Percentiles rank a stretch among this genome's conserved stretches.
Conservation (phyloP, 2,797 vertebrate species). For the Rhabdophis nuchalis region DNA sequence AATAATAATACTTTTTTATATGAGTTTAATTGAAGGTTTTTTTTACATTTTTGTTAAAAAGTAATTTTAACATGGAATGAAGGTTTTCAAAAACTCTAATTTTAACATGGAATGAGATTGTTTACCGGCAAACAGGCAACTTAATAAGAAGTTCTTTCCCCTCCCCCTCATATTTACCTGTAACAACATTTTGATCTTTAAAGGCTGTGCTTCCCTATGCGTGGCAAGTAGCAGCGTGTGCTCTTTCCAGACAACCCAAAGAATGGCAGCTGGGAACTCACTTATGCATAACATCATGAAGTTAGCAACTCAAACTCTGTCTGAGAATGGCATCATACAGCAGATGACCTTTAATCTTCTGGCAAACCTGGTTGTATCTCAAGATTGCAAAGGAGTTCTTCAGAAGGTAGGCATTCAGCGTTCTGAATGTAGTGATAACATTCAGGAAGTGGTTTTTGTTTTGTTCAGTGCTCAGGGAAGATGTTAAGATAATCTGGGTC, state of each 20-base stretch:
- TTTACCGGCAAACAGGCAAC: neutral
- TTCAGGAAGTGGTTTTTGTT: neutral
- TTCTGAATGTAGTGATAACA: slow-evolving; percentile 1
- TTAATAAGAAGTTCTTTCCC: neutral
- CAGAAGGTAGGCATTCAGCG: slow-evolving; percentile 80
- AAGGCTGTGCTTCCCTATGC: slow-evolving; percentile 88
- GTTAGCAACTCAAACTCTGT: slow-evolving; percentile 77
- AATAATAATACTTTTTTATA: neutral
- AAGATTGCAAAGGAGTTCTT: slow-evolving; percentile 86
- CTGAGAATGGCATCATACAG: slow-evolving; percentile 77
- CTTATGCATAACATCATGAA: slow-evolving; percentile 86
- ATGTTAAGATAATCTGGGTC: neutral
- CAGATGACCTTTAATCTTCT: slow-evolving; percentile 83
- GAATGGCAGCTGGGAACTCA: slow-evolving; percentile 71
- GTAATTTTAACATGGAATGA: neutral
- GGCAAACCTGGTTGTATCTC: slow-evolving; percentile 84
- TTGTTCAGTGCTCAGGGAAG: neutral
- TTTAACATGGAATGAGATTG: neutral
- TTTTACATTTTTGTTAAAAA: neutral
- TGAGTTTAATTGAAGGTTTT: neutral
- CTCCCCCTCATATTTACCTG: neutral
- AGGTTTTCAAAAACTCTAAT: neutral
- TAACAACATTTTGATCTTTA: slow-evolving; percentile 19
- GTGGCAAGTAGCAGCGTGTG: slow-evolving; percentile 65
- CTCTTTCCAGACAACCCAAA: slow-evolving; percentile 51